A percentile compares a stretch with the other conserved stretches of the same genome.
Evolutionary conservation across 2,797 vertebrate species (phyloP).

Genomic region (Acipenser oxyrinchus): DNA sequence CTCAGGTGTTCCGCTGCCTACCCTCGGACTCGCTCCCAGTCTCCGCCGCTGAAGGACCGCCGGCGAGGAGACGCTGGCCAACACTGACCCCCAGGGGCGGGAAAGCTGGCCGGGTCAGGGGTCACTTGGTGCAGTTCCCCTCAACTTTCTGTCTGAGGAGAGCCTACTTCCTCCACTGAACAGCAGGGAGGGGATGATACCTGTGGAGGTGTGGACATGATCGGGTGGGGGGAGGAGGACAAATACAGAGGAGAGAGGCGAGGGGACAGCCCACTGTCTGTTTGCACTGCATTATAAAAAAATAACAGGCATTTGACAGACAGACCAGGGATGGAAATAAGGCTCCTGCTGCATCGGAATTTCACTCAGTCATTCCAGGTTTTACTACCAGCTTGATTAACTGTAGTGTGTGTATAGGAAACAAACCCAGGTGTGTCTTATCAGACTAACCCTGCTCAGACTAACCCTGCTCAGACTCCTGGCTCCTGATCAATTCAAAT

Average conservation of each 20-base stretch:
- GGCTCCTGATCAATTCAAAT: no score
- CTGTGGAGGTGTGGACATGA: conserved; percentile 81
- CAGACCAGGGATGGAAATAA: no score
- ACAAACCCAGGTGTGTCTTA: no score
- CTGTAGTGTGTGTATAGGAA: no score
- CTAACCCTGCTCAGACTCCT: no score
- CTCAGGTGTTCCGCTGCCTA: conserved; percentile 78
- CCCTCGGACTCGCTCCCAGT: conserved; percentile 64
- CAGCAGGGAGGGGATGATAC: conserved; percentile 79
- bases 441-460: no score
- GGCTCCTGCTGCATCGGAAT: no score
- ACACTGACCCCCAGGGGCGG: conserved; percentile 45
- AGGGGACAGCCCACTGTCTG: conserved; percentile 2
- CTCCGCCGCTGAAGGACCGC: conserved; percentile 58
- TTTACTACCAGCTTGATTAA: no score
- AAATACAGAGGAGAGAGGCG: neutral
- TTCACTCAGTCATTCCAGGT: no score
- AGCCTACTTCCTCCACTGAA: conserved; percentile 65
- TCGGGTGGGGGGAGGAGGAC: no score
- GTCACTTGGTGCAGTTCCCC: conserved; percentile 75
- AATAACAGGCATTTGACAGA: no score
- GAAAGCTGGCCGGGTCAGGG: conserved; percentile 59
- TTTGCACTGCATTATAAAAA: no score
- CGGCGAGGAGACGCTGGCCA: conserved; percentile 40
- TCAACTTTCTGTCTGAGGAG: conserved; percentile 73